phyloP scores from a whole-genome alignment of 2,888 invertebrate species.

The Cinara cedri region DNA sequence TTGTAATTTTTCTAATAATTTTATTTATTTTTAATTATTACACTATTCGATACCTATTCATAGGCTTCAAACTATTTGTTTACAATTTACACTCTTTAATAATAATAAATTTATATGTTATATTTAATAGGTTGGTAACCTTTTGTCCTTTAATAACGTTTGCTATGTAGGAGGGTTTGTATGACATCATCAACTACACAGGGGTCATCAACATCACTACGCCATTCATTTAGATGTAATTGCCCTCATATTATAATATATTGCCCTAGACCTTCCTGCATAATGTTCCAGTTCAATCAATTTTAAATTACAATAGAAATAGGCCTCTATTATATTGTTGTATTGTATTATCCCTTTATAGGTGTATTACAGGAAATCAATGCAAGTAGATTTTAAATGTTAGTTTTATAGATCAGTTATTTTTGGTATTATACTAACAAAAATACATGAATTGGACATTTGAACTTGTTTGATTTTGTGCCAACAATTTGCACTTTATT shows the following conservation, averaged over 20 bases:
- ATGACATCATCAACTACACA: slow-evolving; percentile 43
- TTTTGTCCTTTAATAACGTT: slow-evolving; percentile 40
- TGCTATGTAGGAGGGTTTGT: slow-evolving; percentile 51
- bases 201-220: slow-evolving; percentile 52
- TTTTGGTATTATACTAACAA: slow-evolving; percentile 32
- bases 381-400: slow-evolving; percentile 30
- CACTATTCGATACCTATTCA: too few relatives aligned
- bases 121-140: slow-evolving; percentile 44
- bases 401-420: slow-evolving; percentile 42
- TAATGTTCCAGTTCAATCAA: slow-evolving; percentile 51
- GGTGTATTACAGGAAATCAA: slow-evolving; percentile 39
- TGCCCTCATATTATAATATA: slow-evolving; percentile 34
- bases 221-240: slow-evolving; percentile 40
- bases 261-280: slow-evolving; percentile 50
- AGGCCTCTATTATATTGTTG: slow-evolving; percentile 20
- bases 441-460: slow-evolving; percentile 38
- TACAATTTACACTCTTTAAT: neutral
- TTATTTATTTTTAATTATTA: too few relatives aligned
- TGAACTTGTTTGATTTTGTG: slow-evolving; percentile 31
- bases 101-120: neutral
- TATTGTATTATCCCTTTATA: slow-evolving; percentile 13
- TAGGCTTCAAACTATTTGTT: too few relatives aligned
- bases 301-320: slow-evolving; percentile 40
- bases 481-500: slow-evolving; percentile 55
- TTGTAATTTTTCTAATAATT: too few relatives aligned